Evolutionary conservation across 2,888 invertebrate species (phyloP).

Genomic region (Phalera bucephala): DNA sequence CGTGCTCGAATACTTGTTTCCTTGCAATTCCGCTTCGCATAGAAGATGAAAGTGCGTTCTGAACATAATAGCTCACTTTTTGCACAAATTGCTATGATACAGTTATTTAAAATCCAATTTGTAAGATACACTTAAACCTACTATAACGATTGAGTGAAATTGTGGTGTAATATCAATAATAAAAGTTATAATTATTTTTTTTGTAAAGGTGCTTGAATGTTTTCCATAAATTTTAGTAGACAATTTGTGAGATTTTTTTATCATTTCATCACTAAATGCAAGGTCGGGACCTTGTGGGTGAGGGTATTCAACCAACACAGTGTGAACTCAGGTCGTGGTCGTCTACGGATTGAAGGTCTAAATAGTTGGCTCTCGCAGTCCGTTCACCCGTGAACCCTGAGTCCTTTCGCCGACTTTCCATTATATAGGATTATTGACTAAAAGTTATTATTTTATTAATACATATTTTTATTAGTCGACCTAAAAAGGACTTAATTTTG

Average conservation of each 20-base stretch:
- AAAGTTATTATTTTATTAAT: background rate
- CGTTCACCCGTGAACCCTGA: constrained; percentile 27
- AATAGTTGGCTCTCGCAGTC: constrained; percentile 37
- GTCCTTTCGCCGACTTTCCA: constrained; percentile 18
- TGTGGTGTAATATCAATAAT: background rate
- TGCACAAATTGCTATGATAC: background rate
- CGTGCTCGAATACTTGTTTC: constrained; percentile 52
- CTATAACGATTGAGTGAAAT: background rate
- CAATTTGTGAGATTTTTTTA: no score
- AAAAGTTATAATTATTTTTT: no score
- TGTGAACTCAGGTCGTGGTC: constrained; percentile 36
- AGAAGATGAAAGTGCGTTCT: constrained; percentile 49
- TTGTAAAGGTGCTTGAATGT: no score
- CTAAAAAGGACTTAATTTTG: no score
- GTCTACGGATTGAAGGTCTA: constrained; percentile 49
- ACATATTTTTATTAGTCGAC: no score
- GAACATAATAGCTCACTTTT: constrained; percentile 1
- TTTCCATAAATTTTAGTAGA: no score
- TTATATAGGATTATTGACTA: constrained; percentile 7
- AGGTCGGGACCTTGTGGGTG: constrained; percentile 34
- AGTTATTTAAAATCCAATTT: background rate
- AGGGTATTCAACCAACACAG: constrained; percentile 40
- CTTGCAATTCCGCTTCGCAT: constrained; percentile 40
- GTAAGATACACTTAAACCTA: no score
- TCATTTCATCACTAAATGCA: no score